Percentiles rank a stretch among this genome's conserved stretches.
These are phyloP conservation scores for Ifrita kowaldi DNA, from an alignment of 2,113 vertebrate genomes.

Conservation along the genomic window DNA sequence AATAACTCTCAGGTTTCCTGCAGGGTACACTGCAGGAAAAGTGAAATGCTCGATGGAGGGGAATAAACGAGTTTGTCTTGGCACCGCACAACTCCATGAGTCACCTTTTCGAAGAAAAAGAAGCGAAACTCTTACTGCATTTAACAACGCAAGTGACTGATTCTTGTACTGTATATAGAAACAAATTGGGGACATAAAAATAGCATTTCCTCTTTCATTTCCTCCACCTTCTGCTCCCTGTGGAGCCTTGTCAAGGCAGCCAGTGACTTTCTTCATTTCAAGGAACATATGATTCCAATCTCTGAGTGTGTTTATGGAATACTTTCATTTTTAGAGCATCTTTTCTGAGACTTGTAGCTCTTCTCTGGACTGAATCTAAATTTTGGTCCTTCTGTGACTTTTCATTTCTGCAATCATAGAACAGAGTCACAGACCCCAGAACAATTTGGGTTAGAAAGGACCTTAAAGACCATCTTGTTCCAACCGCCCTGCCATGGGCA, in stretches of 20 bases:
- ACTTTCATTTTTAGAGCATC: background rate
- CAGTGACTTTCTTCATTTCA: background rate
- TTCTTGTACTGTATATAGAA: background rate
- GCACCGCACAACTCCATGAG: background rate
- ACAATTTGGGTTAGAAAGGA: background rate
- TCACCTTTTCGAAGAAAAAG: constrained; percentile 12
- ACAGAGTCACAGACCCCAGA: background rate
- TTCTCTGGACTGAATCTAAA: background rate
- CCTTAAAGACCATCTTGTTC: background rate
- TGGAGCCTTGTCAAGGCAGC: background rate
- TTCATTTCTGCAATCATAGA: background rate
- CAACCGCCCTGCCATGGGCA: background rate
- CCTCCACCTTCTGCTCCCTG: background rate
- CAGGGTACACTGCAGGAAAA: background rate
- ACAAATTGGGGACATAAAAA: background rate
- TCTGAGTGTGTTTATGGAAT: background rate
- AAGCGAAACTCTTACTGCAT: background rate
- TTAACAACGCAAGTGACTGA: background rate
- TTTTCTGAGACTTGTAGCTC: background rate
- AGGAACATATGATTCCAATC: background rate
- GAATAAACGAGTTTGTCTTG: constrained; percentile 30
- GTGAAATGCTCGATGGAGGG: background rate
- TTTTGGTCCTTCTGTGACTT: background rate
- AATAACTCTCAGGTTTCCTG: background rate
- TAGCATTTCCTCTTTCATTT: background rate